Evolutionary conservation across 2,888 invertebrate species (phyloP).

Genomic region (Graphium colonna): DNA sequence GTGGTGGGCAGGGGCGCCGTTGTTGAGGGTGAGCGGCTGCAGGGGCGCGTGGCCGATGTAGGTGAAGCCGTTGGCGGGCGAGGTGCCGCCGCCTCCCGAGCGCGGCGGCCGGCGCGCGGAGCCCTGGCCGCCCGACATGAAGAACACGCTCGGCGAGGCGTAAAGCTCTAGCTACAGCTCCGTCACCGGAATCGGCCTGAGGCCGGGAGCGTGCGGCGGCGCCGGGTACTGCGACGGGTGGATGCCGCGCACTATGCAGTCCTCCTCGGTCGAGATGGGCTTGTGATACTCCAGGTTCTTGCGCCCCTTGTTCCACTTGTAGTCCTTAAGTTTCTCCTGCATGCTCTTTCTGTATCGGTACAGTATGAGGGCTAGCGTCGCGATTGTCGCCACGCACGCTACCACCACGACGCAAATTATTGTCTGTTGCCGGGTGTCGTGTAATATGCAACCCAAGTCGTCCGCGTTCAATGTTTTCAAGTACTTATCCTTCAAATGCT

Average conservation of each 20-base stretch:
- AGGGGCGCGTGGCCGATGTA: slow-evolving; percentile 83
- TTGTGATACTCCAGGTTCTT: slow-evolving; percentile 95
- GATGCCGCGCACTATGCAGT: slow-evolving; percentile 86
- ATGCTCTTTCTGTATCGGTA: slow-evolving; percentile 90
- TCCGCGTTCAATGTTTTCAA: slow-evolving; percentile 85
- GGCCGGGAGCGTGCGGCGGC: slow-evolving; percentile 74
- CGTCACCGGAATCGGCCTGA: slow-evolving; percentile 90
- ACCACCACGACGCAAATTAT: slow-evolving; percentile 88
- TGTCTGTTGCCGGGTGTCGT: slow-evolving; percentile 88
- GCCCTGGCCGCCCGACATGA: slow-evolving; percentile 83
- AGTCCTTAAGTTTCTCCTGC: slow-evolving; percentile 90
- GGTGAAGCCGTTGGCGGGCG: slow-evolving; percentile 87
- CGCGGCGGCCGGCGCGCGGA: slow-evolving; percentile 72
- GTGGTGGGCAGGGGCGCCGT: slow-evolving; percentile 72
- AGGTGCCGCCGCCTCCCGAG: slow-evolving; percentile 79
- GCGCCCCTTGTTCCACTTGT: slow-evolving; percentile 88
- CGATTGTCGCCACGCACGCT: slow-evolving; percentile 85
- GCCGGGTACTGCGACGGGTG: slow-evolving; percentile 76
- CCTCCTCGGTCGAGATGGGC: slow-evolving; percentile 91
- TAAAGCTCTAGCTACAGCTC: slow-evolving; percentile 98
- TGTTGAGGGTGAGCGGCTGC: slow-evolving; percentile 72
- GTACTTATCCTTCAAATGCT: slow-evolving; percentile 84
- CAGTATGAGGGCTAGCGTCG: slow-evolving; percentile 85
- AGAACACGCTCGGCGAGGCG: slow-evolving; percentile 92
- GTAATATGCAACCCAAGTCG: slow-evolving; percentile 89